These are phyloP conservation scores for Psittacula derbiana DNA, from an alignment of 2,797 vertebrate genomes.

Conservation along the genomic window DNA sequence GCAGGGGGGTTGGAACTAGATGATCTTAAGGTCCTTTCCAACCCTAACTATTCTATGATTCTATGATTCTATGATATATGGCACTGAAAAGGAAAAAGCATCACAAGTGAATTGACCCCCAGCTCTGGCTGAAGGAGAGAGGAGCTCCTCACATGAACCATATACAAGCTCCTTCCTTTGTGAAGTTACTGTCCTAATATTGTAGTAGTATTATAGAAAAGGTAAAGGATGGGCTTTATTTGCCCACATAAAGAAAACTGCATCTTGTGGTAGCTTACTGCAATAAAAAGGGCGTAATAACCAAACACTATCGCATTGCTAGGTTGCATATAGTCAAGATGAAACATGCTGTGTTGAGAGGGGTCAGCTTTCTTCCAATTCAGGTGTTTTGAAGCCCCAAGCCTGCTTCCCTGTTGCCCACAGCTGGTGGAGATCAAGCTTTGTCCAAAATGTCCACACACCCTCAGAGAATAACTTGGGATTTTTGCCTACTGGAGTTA, in stretches of 20 bases:
- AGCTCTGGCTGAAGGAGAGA: background rate
- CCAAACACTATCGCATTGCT: background rate
- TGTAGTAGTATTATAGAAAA: background rate
- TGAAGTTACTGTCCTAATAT: background rate
- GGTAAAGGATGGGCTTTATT: background rate
- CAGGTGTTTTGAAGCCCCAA: background rate
- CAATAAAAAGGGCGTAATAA: background rate
- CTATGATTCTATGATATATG: no score
- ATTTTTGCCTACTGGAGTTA: slow-evolving; percentile 26
- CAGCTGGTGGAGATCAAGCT: background rate
- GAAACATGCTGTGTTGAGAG: background rate
- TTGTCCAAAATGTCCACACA: background rate
- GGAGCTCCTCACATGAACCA: background rate
- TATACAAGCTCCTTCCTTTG: background rate
- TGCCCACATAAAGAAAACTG: background rate
- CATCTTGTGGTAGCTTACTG: background rate
- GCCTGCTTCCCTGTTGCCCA: background rate
- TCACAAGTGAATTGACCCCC: background rate
- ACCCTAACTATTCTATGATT: no score
- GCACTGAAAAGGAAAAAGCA: background rate
- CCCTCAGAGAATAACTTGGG: background rate
- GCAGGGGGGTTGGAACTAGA: no score
- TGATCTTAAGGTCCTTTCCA: no score
- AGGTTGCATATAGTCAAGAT: background rate
- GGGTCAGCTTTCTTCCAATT: background rate